Conservation (phyloP, 2,888 invertebrate species). For the Lissocephala sabroskyi region DNA sequence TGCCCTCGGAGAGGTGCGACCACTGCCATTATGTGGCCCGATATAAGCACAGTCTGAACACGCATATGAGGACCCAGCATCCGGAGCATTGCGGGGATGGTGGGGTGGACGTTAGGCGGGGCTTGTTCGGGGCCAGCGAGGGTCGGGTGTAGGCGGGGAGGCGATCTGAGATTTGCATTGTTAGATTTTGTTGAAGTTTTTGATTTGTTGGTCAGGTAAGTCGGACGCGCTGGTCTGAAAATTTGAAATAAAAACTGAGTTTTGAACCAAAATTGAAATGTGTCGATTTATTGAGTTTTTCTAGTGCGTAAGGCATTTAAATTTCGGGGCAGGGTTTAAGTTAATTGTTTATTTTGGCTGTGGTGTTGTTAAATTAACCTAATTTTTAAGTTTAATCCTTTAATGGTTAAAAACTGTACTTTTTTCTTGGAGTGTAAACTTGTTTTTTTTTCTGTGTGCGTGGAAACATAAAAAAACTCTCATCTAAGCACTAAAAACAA, state of each 20-base stretch:
- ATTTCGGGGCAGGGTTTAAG: conserved; percentile 33
- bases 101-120: neutral
- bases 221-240: too few species aligned
- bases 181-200: too few species aligned
- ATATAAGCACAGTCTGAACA: conserved; percentile 74
- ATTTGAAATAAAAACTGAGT: neutral
- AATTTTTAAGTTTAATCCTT: too few species aligned
- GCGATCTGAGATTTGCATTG: too few species aligned
- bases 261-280: conserved; percentile 47
- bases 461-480: conserved; percentile 2
- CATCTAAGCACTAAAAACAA: conserved; percentile 22
- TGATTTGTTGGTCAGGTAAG: conserved; percentile 10
- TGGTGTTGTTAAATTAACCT: conserved; percentile 14
- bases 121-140: too few species aligned
- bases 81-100: conserved; percentile 32
- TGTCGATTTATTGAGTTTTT: conserved; percentile 56
- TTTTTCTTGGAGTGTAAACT: neutral
- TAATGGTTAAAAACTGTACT: conserved; percentile 4
- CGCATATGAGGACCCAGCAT: conserved; percentile 73
- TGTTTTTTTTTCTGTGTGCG: neutral
- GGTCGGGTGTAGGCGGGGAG: too few species aligned
- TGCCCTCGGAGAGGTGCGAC: conserved; percentile 75
- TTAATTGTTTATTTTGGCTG: conserved; percentile 23
- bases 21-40: conserved; percentile 74
- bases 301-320: conserved; percentile 33